A percentile compares a stretch with the other conserved stretches of the same genome.
These are phyloP conservation scores for Dolichotis patagonum DNA, from an alignment of 2,113 vertebrate species.

Conservation along the genomic window DNA sequence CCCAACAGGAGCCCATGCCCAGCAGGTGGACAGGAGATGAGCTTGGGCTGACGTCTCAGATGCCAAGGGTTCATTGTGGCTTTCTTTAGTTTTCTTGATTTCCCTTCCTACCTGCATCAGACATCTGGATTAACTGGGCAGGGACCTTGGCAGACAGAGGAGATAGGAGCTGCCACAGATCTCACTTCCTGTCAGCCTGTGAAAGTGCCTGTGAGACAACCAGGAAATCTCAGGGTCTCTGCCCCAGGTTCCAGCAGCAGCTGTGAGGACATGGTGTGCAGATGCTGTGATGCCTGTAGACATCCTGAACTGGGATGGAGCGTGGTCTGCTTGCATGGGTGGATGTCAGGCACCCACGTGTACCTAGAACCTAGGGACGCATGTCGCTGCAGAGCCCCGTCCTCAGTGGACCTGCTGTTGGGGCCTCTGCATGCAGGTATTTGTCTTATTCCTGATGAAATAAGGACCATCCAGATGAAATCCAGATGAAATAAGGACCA, in stretches of 20 bases:
- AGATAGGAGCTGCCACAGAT: background rate
- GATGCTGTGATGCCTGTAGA: background rate
- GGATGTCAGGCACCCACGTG: background rate
- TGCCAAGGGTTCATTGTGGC: background rate
- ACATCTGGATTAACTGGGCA: conserved; percentile 39
- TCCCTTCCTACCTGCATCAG: background rate
- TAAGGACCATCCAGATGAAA: too few relatives aligned
- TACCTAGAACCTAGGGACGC: background rate
- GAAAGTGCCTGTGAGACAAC: too few relatives aligned
- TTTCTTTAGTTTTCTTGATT: background rate
- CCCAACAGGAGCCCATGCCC: background rate
- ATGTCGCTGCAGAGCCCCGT: background rate
- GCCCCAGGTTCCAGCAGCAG: background rate
- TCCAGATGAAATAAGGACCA: too few relatives aligned
- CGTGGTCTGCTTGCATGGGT: background rate
- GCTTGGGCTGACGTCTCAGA: background rate
- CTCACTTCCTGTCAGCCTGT: too few relatives aligned
- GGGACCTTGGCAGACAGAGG: background rate
- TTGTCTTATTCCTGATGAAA: background rate
- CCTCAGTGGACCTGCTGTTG: background rate
- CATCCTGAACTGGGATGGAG: background rate
- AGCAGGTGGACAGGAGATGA: background rate
- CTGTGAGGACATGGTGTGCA: fast-evolving
- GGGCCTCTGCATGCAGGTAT: background rate
- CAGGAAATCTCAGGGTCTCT: background rate